These are phyloP conservation scores for Hippocampus kuda DNA, from an alignment of 2,797 vertebrate species.

Conservation along the genomic window DNA sequence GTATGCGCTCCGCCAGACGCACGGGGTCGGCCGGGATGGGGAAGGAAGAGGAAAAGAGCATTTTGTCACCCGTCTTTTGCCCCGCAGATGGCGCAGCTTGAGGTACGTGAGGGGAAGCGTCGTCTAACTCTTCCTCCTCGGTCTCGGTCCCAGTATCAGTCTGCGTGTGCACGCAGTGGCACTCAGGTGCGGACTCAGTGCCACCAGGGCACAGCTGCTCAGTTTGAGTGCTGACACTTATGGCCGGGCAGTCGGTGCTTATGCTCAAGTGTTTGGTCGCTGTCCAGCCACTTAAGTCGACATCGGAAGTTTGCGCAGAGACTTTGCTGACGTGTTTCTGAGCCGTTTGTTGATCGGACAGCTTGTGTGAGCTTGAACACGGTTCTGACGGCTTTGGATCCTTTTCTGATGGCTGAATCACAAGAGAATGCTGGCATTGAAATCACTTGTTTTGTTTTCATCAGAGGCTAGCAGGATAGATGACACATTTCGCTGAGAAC, in stretches of 20 bases:
- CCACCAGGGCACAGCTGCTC: constrained; percentile 18
- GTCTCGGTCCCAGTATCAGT: constrained; percentile 31
- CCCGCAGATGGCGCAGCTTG: neutral
- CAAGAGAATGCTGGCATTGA: neutral
- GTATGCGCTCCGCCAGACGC: constrained; percentile 64
- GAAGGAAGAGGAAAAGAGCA: constrained; percentile 58
- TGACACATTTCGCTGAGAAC: neutral
- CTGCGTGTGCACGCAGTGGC: constrained; percentile 49
- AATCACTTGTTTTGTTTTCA: neutral
- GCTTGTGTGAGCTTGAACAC: constrained; percentile 20
- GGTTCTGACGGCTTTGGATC: constrained; percentile 22
- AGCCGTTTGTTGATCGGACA: constrained; percentile 19
- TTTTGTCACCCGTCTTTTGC: constrained; percentile 15
- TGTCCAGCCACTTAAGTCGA: constrained; percentile 7
- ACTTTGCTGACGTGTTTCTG: constrained; percentile 33
- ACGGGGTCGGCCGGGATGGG: constrained; percentile 66
- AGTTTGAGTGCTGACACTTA: constrained; percentile 56
- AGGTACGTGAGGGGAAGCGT: constrained; percentile 34
- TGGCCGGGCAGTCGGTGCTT: neutral
- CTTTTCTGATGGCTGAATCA: constrained; percentile 35
- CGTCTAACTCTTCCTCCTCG: constrained; percentile 17
- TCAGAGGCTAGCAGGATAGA: neutral
- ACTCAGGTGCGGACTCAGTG: neutral
- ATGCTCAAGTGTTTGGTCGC: constrained; percentile 10
- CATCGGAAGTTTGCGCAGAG: neutral